These are phyloP conservation scores for Olivierus martensii DNA, from an alignment of 1,140 invertebrate species.

Conservation along the genomic window DNA sequence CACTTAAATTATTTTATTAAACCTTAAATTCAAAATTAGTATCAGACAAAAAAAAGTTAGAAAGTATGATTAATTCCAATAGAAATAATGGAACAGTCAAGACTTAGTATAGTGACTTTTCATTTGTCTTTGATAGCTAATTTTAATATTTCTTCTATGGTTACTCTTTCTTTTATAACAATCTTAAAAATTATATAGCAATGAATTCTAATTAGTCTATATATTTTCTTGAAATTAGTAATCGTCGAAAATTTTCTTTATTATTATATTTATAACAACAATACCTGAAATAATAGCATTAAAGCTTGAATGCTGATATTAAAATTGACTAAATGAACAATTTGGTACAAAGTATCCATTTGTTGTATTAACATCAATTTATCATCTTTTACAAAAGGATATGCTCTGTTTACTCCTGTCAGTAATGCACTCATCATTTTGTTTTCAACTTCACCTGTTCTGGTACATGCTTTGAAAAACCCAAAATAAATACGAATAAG, in stretches of 20 bases:
- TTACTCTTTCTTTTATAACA: not conserved
- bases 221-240: constrained; percentile 21
- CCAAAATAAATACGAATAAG: constrained; percentile 86
- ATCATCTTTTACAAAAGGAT: constrained; percentile 47
- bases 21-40: too few relatives aligned
- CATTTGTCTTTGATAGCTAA: too few relatives aligned
- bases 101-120: too few relatives aligned
- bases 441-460: constrained; percentile 79
- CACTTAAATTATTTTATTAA: too few relatives aligned
- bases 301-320: constrained; percentile 76
- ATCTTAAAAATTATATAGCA: not conserved
- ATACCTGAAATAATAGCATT: constrained; percentile 59
- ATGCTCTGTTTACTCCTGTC: constrained; percentile 74
- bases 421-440: constrained; percentile 83
- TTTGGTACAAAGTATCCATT: constrained; percentile 67
- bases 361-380: constrained; percentile 29
- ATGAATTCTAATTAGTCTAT: not conserved
- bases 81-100: too few relatives aligned
- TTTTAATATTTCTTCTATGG: too few relatives aligned
- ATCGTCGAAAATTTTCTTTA: too few relatives aligned
- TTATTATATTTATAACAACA: not conserved
- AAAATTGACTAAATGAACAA: constrained; percentile 64
- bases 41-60: too few relatives aligned
- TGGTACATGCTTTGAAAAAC: constrained; percentile 84
- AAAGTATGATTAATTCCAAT: too few relatives aligned